Percentiles rank a stretch among this genome's conserved stretches.
These are phyloP conservation scores for Smutsia temminckii DNA, from an alignment of 2,797 vertebrate species.

Conservation along the genomic window DNA sequence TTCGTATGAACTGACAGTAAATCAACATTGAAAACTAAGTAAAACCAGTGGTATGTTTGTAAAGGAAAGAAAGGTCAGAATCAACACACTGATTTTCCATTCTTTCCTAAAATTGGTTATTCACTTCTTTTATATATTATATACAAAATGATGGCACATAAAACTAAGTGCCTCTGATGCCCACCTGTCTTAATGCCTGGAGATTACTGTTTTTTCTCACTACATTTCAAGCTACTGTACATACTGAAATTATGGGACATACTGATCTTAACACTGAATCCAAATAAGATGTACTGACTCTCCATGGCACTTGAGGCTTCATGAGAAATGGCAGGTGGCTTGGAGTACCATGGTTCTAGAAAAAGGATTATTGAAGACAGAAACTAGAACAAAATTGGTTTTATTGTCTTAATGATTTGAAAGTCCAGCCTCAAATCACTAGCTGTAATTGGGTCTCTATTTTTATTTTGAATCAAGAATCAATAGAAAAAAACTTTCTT, in stretches of 20 bases:
- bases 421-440: neutral
- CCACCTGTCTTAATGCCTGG: neutral
- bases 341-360: neutral
- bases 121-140: neutral
- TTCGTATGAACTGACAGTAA: neutral
- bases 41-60: conserved; percentile 47
- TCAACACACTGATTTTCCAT: conserved; percentile 63
- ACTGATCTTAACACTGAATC: neutral
- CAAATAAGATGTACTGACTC: neutral
- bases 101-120: conserved; percentile 50
- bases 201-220: neutral
- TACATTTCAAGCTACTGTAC: neutral
- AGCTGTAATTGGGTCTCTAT: neutral
- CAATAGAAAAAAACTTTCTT: neutral
- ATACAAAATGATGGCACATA: neutral
- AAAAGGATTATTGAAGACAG: neutral
- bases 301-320: neutral
- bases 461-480: conserved; percentile 11
- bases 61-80: conserved; percentile 65
- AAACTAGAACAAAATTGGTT: neutral
- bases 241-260: neutral
- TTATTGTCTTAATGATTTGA: conserved; percentile 32
- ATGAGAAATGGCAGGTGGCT: neutral
- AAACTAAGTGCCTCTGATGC: neutral
- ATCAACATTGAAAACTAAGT: neutral